These are phyloP conservation scores for Pavo muticus DNA, from an alignment of 2,113 vertebrate genomes.

Conservation along the genomic window DNA sequence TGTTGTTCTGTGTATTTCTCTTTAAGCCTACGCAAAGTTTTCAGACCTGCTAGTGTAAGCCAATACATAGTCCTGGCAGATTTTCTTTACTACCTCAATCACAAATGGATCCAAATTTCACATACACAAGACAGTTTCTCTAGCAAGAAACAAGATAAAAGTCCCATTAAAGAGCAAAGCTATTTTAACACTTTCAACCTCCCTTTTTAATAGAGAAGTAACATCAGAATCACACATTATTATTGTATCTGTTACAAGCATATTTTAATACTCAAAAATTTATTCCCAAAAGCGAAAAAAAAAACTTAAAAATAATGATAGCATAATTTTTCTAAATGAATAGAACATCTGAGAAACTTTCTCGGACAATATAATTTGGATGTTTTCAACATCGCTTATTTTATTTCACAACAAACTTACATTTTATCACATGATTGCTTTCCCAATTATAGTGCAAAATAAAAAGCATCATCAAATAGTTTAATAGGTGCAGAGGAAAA, in stretches of 20 bases:
- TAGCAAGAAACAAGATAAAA: background rate
- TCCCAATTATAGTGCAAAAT: conserved; percentile 81
- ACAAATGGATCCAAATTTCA: background rate
- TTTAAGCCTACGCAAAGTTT: conserved; percentile 24
- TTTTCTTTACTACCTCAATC: background rate
- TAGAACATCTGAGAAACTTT: conserved; percentile 55
- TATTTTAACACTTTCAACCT: background rate
- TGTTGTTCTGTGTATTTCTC: conserved; percentile 7
- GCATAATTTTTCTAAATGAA: background rate
- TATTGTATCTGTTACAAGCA: background rate
- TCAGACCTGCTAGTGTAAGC: background rate
- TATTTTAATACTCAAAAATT: background rate
- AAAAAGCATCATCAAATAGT: conserved; percentile 80
- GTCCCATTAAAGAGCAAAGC: background rate
- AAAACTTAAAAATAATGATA: conserved; percentile 21
- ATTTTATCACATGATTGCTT: conserved; percentile 79
- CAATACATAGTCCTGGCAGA: background rate
- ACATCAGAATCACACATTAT: background rate
- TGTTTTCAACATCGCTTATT: conserved; percentile 64
- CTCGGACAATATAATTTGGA: conserved; percentile 60
- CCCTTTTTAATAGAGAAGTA: background rate
- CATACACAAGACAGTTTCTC: background rate
- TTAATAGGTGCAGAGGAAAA: conserved; percentile 80
- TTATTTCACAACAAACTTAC: conserved; percentile 73
- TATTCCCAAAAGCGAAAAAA: background rate